Conservation (phyloP, 2,797 vertebrate genomes). For the Chromobotia macracanthus region DNA sequence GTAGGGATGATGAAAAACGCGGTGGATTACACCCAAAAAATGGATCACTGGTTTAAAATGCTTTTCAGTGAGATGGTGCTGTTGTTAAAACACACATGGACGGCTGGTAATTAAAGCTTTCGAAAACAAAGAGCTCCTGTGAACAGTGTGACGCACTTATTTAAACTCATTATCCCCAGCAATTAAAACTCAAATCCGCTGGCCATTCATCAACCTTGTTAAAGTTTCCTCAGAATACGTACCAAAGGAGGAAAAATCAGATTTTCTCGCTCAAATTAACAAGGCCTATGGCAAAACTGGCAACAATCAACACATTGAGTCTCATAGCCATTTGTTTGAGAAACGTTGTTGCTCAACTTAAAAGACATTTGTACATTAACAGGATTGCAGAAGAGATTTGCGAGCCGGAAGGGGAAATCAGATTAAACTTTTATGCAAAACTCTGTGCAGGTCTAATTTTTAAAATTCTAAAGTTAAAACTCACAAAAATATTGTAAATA, state of each 20-base stretch:
- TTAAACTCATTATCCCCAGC: slow-evolving; percentile 75
- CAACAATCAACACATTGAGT: slow-evolving; percentile 71
- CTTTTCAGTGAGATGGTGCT: not conserved
- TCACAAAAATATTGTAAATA: not conserved
- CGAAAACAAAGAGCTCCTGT: slow-evolving; percentile 66
- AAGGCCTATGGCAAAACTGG: slow-evolving; percentile 66
- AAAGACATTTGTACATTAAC: slow-evolving; percentile 62
- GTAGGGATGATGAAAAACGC: not conserved
- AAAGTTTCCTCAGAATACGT: slow-evolving; percentile 65
- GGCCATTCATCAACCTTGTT: slow-evolving; percentile 67
- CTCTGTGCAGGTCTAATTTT: slow-evolving; percentile 4
- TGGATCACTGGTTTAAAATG: slow-evolving; percentile 26
- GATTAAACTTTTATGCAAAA: slow-evolving; percentile 16
- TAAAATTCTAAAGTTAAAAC: not conserved
- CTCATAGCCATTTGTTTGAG: not conserved
- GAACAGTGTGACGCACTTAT: slow-evolving; percentile 71
- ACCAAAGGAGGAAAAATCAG: slow-evolving; percentile 66
- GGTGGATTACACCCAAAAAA: not conserved
- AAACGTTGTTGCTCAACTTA: slow-evolving; percentile 55
- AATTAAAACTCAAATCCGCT: slow-evolving; percentile 79
- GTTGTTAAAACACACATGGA: slow-evolving; percentile 47
- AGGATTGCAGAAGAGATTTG: slow-evolving; percentile 48
- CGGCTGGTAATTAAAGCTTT: slow-evolving; percentile 62
- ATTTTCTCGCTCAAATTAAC: slow-evolving; percentile 73
- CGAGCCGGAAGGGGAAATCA: slow-evolving; percentile 33